These are phyloP conservation scores for Meteorus colon DNA, from an alignment of 2,888 invertebrate species.

Conservation along the genomic window DNA sequence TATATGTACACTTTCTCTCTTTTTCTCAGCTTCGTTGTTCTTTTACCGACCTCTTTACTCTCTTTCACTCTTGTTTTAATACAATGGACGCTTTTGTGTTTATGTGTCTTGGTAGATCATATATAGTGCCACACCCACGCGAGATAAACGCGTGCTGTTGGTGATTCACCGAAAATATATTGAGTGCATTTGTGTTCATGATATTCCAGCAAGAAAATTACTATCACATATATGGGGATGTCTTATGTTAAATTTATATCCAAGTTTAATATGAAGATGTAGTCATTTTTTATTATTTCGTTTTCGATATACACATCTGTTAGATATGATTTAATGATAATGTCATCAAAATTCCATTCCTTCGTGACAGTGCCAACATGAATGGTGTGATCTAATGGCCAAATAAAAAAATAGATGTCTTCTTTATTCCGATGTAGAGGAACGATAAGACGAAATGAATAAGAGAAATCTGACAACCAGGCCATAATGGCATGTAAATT, in stretches of 20 bases:
- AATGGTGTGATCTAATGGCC: too few relatives aligned
- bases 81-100: slow-evolving; percentile 57
- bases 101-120: slow-evolving; percentile 40
- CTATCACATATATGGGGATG: background rate
- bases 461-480: too few relatives aligned
- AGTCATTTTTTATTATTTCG: too few relatives aligned
- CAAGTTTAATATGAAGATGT: background rate
- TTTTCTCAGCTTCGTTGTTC: slow-evolving; percentile 23
- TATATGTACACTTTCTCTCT: slow-evolving; percentile 36
- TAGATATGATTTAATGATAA: too few relatives aligned
- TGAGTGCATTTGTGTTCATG: background rate
- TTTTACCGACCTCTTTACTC: slow-evolving; percentile 21
- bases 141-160: slow-evolving; percentile 42
- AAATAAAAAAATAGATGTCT: background rate
- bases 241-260: background rate
- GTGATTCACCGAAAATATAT: slow-evolving; percentile 42
- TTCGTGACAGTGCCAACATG: too few relatives aligned
- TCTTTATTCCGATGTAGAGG: background rate
- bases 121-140: slow-evolving; percentile 55
- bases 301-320: too few relatives aligned
- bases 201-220: background rate
- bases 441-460: too few relatives aligned
- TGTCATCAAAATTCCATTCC: too few relatives aligned
- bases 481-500: too few relatives aligned
- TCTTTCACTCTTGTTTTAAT: slow-evolving; percentile 44